These are phyloP conservation scores for Hemibagrus guttatus DNA, from an alignment of 2,797 vertebrate genomes.

Conservation along the genomic window DNA sequence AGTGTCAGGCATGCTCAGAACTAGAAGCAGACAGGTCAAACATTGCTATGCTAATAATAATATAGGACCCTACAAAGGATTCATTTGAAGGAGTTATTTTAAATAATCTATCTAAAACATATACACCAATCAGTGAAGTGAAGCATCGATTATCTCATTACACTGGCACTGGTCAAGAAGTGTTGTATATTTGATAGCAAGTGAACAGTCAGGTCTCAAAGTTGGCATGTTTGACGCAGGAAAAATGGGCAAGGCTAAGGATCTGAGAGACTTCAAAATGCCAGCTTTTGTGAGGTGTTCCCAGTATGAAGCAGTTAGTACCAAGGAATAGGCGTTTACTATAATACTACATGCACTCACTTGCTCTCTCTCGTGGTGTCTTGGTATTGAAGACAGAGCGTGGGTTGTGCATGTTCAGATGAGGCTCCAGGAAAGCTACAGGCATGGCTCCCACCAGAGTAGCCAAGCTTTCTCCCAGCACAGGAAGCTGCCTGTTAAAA, in stretches of 20 bases:
- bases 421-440: conserved; percentile 94
- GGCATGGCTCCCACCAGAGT: conserved; percentile 93
- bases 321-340: neutral
- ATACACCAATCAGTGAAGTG: too few relatives aligned
- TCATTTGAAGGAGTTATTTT: neutral
- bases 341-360: conserved; percentile 74
- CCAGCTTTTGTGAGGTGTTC: too few relatives aligned
- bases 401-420: conserved; percentile 89
- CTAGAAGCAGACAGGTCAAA: conserved; percentile 64
- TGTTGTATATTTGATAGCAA: too few relatives aligned
- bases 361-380: conserved; percentile 90
- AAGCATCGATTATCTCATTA: too few relatives aligned
- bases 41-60: neutral
- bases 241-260: too few relatives aligned
- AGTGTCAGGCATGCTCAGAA: conserved; percentile 95
- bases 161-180: too few relatives aligned
- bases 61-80: neutral
- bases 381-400: conserved; percentile 98
- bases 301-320: too few relatives aligned
- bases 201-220: too few relatives aligned
- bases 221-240: too few relatives aligned
- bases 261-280: too few relatives aligned
- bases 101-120: too few relatives aligned
- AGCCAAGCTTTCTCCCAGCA: conserved; percentile 92
- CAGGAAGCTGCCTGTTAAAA: conserved; percentile 86